These are phyloP conservation scores for Girardinichthys multiradiatus DNA, from an alignment of 2,113 vertebrate species.

Conservation along the genomic window DNA sequence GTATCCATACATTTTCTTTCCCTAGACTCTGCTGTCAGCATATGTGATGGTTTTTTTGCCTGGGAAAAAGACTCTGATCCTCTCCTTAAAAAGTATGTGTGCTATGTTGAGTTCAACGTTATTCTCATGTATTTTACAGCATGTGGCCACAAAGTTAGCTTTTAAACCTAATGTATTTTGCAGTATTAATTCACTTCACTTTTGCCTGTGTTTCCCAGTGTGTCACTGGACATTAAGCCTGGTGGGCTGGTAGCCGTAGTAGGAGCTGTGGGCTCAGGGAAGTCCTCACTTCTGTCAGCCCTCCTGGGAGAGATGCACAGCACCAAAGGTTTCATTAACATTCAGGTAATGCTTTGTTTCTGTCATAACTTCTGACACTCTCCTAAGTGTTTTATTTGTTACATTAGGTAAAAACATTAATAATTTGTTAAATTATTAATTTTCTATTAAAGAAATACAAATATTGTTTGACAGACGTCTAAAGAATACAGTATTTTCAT, in stretches of 20 bases:
- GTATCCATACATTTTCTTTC: neutral
- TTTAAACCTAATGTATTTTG: neutral
- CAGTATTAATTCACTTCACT: neutral
- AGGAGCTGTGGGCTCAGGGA: slow-evolving; percentile 94
- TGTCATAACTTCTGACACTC: neutral
- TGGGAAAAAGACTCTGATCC: slow-evolving; percentile 83
- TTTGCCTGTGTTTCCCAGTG: slow-evolving; percentile 72
- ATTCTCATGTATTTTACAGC: neutral
- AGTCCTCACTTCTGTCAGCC: slow-evolving; percentile 91
- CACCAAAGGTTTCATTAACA: slow-evolving; percentile 86
- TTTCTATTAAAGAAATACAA: neutral
- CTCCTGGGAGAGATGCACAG: slow-evolving; percentile 94
- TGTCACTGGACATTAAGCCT: slow-evolving; percentile 86
- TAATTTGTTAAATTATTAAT: neutral
- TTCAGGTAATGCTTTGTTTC: slow-evolving; percentile 78
- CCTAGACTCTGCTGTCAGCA: slow-evolving; percentile 82
- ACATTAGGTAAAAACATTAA: neutral
- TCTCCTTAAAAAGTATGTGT: slow-evolving; percentile 84
- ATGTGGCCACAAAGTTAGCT: neutral
- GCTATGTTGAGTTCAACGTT: neutral
- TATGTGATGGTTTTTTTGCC: slow-evolving; percentile 86
- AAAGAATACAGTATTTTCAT: neutral
- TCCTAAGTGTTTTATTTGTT: too few species aligned
- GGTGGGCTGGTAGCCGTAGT: slow-evolving; percentile 90
- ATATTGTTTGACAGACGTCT: neutral